Conservation (phyloP, 1,140 invertebrate species). For the Metaphire vulgaris region DNA sequence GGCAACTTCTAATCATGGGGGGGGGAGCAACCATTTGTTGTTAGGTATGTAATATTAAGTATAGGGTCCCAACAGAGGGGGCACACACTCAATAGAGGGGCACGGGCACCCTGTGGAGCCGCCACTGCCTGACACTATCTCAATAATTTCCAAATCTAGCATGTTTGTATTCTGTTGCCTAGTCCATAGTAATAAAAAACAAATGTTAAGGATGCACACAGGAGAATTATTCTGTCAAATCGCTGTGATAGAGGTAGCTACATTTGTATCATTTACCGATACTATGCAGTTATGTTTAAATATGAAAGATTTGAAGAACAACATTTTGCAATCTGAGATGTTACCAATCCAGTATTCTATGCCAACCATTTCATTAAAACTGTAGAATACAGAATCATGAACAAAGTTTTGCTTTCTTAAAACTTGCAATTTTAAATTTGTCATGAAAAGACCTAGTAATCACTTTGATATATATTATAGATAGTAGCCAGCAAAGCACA, state of each 20-base stretch:
- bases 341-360: background rate
- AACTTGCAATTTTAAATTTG: background rate
- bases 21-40: too few relatives aligned
- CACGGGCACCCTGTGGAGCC: too few relatives aligned
- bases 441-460: background rate
- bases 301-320: background rate
- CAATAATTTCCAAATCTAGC: too few relatives aligned
- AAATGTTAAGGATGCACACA: background rate
- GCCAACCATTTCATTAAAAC: background rate
- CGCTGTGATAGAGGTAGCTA: constrained; percentile 2
- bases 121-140: too few relatives aligned
- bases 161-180: too few relatives aligned
- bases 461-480: background rate
- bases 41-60: too few relatives aligned
- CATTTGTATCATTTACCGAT: background rate
- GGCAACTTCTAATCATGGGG: too few relatives aligned
- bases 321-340: background rate
- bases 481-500: background rate
- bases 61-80: too few relatives aligned
- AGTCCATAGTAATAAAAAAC: background rate
- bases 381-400: background rate
- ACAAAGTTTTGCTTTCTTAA: background rate
- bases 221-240: background rate
- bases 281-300: background rate
- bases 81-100: too few relatives aligned